A percentile compares a stretch with the other conserved stretches of the same genome.
Conservation (phyloP, 2,113 vertebrate genomes). For the Chaetorhynchus papuensis region DNA sequence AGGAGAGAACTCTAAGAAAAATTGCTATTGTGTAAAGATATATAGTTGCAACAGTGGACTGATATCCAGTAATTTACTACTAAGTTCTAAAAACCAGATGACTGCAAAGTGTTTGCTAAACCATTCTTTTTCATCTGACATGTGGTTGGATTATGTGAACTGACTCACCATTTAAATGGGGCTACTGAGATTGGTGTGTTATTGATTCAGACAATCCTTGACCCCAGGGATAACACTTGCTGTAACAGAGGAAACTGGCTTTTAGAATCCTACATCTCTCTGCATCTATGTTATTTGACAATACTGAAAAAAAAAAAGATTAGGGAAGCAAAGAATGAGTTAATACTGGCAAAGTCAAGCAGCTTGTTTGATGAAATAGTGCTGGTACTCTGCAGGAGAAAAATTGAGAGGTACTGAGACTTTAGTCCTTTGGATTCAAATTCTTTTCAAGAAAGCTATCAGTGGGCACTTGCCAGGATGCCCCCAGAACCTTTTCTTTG, state of each 20-base stretch:
- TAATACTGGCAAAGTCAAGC: constrained; percentile 18
- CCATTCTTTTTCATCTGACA: constrained; percentile 50
- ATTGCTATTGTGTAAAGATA: constrained; percentile 41
- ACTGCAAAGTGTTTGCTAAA: constrained; percentile 49
- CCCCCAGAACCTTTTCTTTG: not conserved
- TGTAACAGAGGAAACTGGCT: constrained; percentile 34
- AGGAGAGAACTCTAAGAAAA: constrained; percentile 5
- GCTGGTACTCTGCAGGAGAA: not conserved
- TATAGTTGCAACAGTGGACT: constrained; percentile 16
- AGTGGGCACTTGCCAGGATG: not conserved
- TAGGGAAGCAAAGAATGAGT: constrained; percentile 21
- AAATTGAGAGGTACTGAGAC: not conserved
- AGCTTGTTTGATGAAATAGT: not conserved
- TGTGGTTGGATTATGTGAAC: constrained; percentile 58
- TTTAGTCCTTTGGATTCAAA: not conserved
- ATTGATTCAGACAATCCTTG: constrained; percentile 67
- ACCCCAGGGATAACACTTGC: constrained; percentile 33
- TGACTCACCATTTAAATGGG: constrained; percentile 59
- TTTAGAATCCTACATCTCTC: constrained; percentile 31
- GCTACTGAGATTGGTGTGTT: constrained; percentile 30
- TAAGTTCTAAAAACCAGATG: constrained; percentile 48
- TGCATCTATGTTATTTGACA: constrained; percentile 47
- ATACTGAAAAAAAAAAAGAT: constrained; percentile 41
- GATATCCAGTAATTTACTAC: constrained; percentile 52
- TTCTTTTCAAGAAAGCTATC: not conserved